Conservation (phyloP, 2,797 vertebrate species). For the Scolopax rusticola region DNA sequence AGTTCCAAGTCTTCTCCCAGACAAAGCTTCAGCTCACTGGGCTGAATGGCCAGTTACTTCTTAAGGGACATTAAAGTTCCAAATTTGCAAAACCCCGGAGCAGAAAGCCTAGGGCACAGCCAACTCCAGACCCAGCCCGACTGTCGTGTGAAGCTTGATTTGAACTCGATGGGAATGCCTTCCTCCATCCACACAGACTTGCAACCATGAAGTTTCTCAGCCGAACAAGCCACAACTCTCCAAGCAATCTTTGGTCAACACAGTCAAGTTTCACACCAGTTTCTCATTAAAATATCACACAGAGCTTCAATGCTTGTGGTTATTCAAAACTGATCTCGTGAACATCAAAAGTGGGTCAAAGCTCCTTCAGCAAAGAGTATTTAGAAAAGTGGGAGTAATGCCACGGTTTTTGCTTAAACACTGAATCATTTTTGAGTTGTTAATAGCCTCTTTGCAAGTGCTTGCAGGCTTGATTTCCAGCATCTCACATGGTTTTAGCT, state of each 20-base stretch:
- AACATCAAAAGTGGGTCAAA: not conserved
- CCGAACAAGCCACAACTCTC: conserved; percentile 9
- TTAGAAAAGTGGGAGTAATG: not conserved
- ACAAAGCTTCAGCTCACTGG: not conserved
- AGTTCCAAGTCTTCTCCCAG: not conserved
- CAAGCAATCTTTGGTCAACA: not conserved
- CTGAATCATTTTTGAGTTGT: not conserved
- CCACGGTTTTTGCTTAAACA: not conserved
- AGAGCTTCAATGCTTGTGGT: not conserved
- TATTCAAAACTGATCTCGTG: conserved; percentile 24
- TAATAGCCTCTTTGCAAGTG: not conserved
- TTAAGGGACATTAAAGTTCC: not conserved
- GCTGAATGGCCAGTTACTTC: not conserved
- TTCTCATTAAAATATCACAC: conserved; percentile 28
- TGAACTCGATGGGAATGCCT: not conserved
- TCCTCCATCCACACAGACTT: not conserved
- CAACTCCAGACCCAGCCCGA: fast-evolving
- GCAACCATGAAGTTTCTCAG: not conserved
- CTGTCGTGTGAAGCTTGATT: not conserved
- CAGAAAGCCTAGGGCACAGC: not conserved
- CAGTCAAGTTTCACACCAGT: not conserved
- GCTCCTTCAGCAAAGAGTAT: not conserved
- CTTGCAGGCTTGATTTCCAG: conserved; percentile 14
- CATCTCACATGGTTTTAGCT: not conserved
- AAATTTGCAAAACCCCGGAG: not conserved